Evolutionary conservation across 2,113 vertebrate genomes (phyloP).

Genomic region (Notothenia coriiceps): DNA sequence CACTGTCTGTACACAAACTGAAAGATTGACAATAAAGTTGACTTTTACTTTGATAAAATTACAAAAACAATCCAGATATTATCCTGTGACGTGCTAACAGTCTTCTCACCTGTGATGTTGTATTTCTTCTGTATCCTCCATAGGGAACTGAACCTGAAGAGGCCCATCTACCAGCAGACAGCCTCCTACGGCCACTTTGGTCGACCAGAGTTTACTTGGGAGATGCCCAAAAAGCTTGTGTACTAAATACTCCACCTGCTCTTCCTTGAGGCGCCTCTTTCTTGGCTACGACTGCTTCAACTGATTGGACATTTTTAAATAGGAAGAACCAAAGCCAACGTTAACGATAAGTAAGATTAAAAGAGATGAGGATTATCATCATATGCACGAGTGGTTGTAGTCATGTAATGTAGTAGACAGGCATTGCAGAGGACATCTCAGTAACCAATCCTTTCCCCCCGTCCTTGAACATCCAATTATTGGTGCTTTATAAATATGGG

Average conservation of each 20-base stretch:
- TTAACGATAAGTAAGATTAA: constrained; percentile 36
- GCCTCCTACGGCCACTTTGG: constrained; percentile 97
- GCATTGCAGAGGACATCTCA: constrained; percentile 17
- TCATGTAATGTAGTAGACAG: constrained; percentile 23
- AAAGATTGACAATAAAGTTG: too few species aligned
- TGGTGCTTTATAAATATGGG: constrained; percentile 24
- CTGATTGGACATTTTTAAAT: constrained; percentile 26
- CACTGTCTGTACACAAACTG: too few species aligned
- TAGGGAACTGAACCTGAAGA: constrained; percentile 95
- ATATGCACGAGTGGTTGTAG: constrained; percentile 33
- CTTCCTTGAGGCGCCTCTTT: constrained; percentile 19
- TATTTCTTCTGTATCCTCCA: constrained; percentile 11
- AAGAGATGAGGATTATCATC: constrained; percentile 35
- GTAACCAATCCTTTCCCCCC: not conserved
- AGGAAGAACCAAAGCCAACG: constrained; percentile 52
- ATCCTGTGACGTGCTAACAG: not conserved
- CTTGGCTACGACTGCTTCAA: constrained; percentile 24
- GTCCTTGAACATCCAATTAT: constrained; percentile 19
- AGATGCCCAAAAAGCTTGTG: constrained; percentile 89
- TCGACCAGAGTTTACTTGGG: constrained; percentile 92
- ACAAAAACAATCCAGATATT: too few species aligned
- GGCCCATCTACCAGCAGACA: constrained; percentile 94
- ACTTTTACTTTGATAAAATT: too few species aligned
- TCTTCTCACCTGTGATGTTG: constrained; percentile 1
- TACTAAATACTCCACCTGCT: constrained; percentile 73